phyloP scores from a whole-genome alignment of 2,113 vertebrate genomes.

The Gymnarchus niloticus region DNA sequence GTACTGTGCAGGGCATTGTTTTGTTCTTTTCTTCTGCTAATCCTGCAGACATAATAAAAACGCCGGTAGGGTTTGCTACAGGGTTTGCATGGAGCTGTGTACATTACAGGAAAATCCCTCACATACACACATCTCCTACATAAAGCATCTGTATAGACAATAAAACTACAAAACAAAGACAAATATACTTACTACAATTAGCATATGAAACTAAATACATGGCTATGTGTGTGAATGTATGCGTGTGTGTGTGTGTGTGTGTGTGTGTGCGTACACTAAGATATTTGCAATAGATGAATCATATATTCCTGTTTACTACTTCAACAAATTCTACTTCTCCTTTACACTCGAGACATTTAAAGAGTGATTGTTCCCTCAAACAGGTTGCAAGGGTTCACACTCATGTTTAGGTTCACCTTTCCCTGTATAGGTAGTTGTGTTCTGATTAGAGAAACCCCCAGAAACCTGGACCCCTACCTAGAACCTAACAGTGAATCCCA shows the following conservation, averaged over 20 bases:
- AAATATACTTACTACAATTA: not conserved
- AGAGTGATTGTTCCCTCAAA: not conserved
- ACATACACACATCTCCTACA: not conserved
- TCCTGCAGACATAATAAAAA: not conserved
- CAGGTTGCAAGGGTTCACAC: not conserved
- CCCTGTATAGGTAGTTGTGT: not conserved
- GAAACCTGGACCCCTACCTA: not conserved
- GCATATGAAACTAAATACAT: not conserved
- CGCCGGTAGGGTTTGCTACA: too few relatives aligned
- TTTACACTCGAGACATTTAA: not conserved
- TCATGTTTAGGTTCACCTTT: not conserved
- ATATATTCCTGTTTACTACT: not conserved
- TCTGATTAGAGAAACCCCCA: not conserved
- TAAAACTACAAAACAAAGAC: not conserved
- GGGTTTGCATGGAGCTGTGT: conserved; percentile 41
- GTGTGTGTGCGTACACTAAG: not conserved
- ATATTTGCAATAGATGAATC: not conserved
- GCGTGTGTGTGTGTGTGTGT: too few relatives aligned
- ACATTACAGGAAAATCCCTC: conserved; percentile 40
- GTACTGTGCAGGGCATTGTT: not conserved
- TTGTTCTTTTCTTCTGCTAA: not conserved
- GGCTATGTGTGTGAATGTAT: too few relatives aligned
- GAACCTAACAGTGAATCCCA: not conserved
- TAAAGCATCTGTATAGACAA: not conserved
- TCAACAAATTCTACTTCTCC: not conserved